Evolutionary conservation across 2,113 vertebrate species (phyloP).

Genomic region (Clarias gariepinus): DNA sequence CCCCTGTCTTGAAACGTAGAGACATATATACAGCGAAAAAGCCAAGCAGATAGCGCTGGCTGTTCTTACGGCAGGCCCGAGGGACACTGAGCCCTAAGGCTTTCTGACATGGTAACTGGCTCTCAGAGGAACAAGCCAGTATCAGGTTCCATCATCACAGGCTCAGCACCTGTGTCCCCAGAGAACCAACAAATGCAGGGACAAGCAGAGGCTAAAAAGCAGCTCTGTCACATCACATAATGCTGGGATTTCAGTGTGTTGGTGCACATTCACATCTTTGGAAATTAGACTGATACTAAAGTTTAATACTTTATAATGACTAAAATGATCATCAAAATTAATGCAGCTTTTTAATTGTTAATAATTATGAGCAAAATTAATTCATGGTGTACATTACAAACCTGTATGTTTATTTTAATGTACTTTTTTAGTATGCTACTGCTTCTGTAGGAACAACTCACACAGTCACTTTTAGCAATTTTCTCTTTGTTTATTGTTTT

Average conservation of each 20-base stretch:
- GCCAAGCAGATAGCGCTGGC: neutral
- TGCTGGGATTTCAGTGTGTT: neutral
- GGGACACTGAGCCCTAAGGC: slow-evolving; percentile 11
- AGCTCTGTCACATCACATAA: neutral
- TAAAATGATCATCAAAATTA: neutral
- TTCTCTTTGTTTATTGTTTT: no score
- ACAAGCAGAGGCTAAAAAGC: slow-evolving; percentile 7
- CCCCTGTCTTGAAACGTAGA: neutral
- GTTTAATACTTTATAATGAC: neutral
- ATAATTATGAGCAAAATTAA: no score
- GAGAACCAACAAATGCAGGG: slow-evolving; percentile 1
- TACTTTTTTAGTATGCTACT: no score
- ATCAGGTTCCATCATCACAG: slow-evolving; percentile 33
- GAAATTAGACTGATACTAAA: neutral
- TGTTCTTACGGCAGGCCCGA: slow-evolving; percentile 18
- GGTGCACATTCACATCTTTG: neutral
- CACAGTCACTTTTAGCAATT: no score
- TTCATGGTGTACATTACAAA: no score
- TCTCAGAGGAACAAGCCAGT: slow-evolving; percentile 7
- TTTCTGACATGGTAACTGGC: slow-evolving; percentile 39
- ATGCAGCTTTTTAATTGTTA: no score
- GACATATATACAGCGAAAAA: neutral
- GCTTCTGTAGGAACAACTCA: no score
- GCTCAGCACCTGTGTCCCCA: slow-evolving; percentile 19
- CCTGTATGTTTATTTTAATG: no score